phyloP scores from a whole-genome alignment of 2,888 invertebrate genomes.

The Stenoptilia bipunctidactyla region DNA sequence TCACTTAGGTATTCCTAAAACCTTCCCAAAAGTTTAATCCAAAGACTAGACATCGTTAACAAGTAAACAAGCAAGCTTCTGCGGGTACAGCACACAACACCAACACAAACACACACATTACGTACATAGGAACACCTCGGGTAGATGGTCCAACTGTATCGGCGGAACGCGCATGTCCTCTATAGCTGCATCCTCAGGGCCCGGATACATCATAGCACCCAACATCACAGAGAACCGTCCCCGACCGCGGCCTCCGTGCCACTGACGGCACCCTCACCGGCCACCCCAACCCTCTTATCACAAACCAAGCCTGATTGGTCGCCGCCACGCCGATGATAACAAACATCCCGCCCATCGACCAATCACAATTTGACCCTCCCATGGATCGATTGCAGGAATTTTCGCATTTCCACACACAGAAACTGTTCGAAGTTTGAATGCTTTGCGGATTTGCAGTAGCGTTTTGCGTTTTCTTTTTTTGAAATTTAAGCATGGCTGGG shows the following conservation, averaged over 20 bases:
- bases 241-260: slow-evolving; percentile 40
- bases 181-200: slow-evolving; percentile 43
- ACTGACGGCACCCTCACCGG: slow-evolving; percentile 52
- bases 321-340: slow-evolving; percentile 44
- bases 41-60: too few species aligned
- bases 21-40: too few species aligned
- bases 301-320: slow-evolving; percentile 42
- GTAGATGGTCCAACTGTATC: slow-evolving; percentile 79
- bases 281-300: slow-evolving; percentile 65
- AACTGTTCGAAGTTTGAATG: too few species aligned
- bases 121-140: slow-evolving; percentile 81
- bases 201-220: slow-evolving; percentile 67
- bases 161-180: slow-evolving; percentile 78
- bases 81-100: slow-evolving; percentile 16
- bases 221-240: slow-evolving; percentile 53
- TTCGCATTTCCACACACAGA: slow-evolving; percentile 23
- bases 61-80: neutral
- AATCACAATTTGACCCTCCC: slow-evolving; percentile 39
- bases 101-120: slow-evolving; percentile 29
- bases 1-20: too few species aligned
- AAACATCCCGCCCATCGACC: slow-evolving; percentile 59
- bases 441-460: too few species aligned
- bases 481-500: too few species aligned
- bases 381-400: slow-evolving; percentile 59
- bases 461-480: too few species aligned